A percentile compares a stretch with the other conserved stretches of the same genome.
phyloP scores from a whole-genome alignment of 2,888 invertebrate species.

The Hybos culiciformis region DNA sequence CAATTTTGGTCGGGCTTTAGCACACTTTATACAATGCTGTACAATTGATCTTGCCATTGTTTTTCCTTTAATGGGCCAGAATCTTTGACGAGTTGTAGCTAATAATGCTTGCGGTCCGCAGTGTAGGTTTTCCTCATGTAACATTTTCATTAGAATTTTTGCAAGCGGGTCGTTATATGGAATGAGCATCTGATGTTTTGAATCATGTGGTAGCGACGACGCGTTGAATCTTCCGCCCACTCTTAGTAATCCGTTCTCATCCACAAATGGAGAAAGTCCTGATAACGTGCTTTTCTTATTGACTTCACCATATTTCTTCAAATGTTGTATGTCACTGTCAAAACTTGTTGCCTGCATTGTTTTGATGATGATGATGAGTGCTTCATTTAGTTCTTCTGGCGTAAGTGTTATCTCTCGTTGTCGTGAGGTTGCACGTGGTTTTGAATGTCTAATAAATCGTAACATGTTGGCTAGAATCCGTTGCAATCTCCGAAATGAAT shows the following conservation, averaged over 20 bases:
- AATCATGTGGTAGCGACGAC: neutral
- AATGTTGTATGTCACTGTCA: neutral
- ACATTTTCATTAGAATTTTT: conserved; percentile 4
- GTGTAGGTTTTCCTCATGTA: conserved; percentile 1
- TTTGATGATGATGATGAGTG: neutral
- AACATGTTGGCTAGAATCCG: neutral
- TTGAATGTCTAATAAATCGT: too few species aligned
- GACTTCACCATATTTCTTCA: too few species aligned
- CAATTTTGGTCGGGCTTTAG: conserved; percentile 1
- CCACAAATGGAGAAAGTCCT: neutral
- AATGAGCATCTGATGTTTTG: conserved; percentile 2
- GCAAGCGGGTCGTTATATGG: conserved; percentile 1
- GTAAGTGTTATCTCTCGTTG: too few species aligned
- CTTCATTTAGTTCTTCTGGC: neutral
- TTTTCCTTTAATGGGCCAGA: conserved; percentile 13
- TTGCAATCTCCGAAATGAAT: neutral
- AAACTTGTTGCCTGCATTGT: neutral
- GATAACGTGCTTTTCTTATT: too few species aligned
- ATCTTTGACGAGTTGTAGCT: conserved; percentile 10
- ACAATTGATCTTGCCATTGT: conserved; percentile 4
- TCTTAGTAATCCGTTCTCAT: neutral
- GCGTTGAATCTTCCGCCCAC: neutral
- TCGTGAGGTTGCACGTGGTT: neutral
- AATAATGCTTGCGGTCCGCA: conserved; percentile 1
- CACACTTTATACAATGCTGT: conserved; percentile 9